Evolutionary conservation across 2,888 invertebrate species (phyloP).

Genomic region (Scaptomyza tumidula): DNA sequence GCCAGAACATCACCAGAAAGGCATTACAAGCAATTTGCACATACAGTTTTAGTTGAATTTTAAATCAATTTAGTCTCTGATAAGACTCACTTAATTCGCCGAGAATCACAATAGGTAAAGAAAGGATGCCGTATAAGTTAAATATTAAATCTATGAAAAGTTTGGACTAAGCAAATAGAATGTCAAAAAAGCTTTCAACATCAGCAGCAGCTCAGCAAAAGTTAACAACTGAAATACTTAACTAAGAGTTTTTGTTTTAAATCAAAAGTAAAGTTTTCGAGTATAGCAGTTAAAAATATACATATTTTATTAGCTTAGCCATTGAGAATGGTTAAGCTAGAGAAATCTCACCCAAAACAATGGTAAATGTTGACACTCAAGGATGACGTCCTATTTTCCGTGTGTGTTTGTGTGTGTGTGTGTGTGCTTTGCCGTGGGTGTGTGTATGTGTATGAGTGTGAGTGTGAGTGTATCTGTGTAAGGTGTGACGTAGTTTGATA

Average conservation of each 20-base stretch:
- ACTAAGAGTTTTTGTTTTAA: background rate
- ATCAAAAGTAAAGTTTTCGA: background rate
- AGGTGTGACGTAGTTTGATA: constrained; percentile 62
- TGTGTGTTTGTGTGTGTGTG: constrained; percentile 43
- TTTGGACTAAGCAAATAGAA: background rate
- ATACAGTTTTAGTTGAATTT: constrained; percentile 30
- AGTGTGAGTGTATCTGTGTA: constrained; percentile 26
- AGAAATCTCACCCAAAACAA: constrained; percentile 37
- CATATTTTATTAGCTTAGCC: constrained; percentile 33
- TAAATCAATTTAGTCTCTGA: constrained; percentile 36
- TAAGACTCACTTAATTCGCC: constrained; percentile 45
- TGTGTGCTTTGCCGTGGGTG: constrained; percentile 22
- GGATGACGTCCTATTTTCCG: constrained; percentile 70
- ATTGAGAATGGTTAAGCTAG: constrained; percentile 2
- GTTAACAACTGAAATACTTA: background rate
- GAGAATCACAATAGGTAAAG: constrained; percentile 33
- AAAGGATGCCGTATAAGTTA: constrained; percentile 1
- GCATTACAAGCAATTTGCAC: constrained; percentile 30
- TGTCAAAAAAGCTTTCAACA: constrained; percentile 1
- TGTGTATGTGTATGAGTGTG: constrained; percentile 20
- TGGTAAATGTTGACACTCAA: constrained; percentile 63
- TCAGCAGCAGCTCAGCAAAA: background rate
- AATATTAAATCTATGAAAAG: background rate
- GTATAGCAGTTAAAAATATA: background rate
- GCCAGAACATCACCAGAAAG: constrained; percentile 33